Evolutionary conservation across 2,888 invertebrate species (phyloP), one percentile per base, ranked within the genome.

Genomic region (Drosophila engyochracea): DNA sequence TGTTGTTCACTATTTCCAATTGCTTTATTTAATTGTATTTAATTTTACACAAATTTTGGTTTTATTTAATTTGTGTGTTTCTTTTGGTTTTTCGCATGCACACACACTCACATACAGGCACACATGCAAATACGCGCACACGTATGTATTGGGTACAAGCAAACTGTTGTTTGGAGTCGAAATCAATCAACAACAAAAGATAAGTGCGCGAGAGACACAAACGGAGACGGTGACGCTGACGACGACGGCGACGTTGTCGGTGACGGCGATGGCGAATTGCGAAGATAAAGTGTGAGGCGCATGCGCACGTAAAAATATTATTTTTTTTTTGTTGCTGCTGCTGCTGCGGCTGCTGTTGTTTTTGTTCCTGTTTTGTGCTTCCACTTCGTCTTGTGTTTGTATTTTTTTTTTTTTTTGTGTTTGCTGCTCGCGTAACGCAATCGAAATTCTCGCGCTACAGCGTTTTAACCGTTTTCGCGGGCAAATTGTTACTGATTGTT

Each of bases 381-480:
- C 78, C 68, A 78, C 79, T 47, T 63, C 51, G 61, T 64, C 51
- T 53, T 63, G 53, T 55, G 49, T 12, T 14, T 35, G 35, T 28
- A 7, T 12, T n/a, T 10, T 28, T 16, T 10, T 51, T 39, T 47
- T 52, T n/a, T 19, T 19, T 30, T 28, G 12, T 30, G 4, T 14
- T 52, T 19, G 30, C 30, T 57, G 41, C 60, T 78, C 74, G 55
- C 77, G 71, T 64, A 53, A 44, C 65, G 59, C 70, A 53, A 70
- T 62, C 55, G 67, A 60, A 77, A 25, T 75, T 75, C 65, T 70
- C 62, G 83, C 75, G 84, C 79, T 65, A 49, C 74, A 68, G 73
- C 86, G 89, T 76, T 78, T 85, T 83, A 88, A 88, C 76, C 89
- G 85, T 90, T 90, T 90, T 88, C 88, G 86, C 90, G 89, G 89